Conservation (phyloP, 53 echinoderm and acorn worm genomes). For the Paracentrotus lividus region DNA sequence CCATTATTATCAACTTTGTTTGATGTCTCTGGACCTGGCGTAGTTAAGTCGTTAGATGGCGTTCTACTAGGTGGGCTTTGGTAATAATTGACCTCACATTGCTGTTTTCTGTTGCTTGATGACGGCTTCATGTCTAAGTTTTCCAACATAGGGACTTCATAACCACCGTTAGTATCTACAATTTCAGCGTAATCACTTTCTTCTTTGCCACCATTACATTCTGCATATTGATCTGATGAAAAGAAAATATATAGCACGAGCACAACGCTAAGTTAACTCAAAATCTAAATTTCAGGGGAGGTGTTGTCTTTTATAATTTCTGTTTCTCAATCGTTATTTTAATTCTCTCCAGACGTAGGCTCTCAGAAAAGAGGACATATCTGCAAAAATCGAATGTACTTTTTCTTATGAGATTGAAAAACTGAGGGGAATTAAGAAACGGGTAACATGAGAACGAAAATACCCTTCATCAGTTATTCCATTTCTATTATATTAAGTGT, state of each 20-base stretch:
- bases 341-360: too few relatives aligned
- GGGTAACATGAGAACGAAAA: too few relatives aligned
- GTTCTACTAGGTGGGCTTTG: conserved; percentile 21
- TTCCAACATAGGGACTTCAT: conserved; percentile 23
- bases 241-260: background rate
- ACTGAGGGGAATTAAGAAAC: too few relatives aligned
- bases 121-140: background rate
- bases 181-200: conserved; percentile 53
- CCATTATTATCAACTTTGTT: conserved; percentile 28
- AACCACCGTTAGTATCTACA: conserved; percentile 8
- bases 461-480: too few relatives aligned
- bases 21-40: background rate
- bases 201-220: conserved; percentile 3
- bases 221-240: conserved; percentile 38
- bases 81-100: conserved; percentile 56
- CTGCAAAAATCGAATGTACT: too few relatives aligned
- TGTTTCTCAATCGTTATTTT: too few relatives aligned
- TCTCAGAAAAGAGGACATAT: too few relatives aligned
- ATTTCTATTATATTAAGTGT: too few relatives aligned
- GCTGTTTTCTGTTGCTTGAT: background rate
- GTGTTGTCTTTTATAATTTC: too few relatives aligned
- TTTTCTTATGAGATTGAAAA: too few relatives aligned
- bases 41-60: conserved; percentile 34
- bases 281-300: background rate
- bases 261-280: background rate